Percentiles rank a stretch among this genome's conserved stretches.
phyloP scores from a whole-genome alignment of 2,113 vertebrate genomes.

The Acinonyx jubatus region DNA sequence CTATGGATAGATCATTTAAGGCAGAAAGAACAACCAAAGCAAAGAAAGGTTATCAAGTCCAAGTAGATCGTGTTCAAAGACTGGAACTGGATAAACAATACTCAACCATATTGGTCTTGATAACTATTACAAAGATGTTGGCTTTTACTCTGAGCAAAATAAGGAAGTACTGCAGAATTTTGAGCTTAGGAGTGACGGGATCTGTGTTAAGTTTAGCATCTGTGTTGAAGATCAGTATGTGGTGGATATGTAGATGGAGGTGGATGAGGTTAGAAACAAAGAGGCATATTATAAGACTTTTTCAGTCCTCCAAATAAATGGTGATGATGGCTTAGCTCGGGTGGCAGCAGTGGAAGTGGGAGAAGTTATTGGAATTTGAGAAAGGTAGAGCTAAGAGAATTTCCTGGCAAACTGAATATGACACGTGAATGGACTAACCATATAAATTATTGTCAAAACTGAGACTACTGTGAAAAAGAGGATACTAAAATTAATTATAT shows the following conservation, averaged over 20 bases:
- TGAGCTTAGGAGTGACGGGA: neutral
- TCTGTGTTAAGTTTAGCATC: neutral
- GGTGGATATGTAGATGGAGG: neutral
- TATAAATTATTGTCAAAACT: neutral
- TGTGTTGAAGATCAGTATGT: neutral
- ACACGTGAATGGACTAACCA: neutral
- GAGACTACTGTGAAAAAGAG: neutral
- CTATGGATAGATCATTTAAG: neutral
- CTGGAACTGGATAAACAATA: neutral
- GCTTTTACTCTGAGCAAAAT: neutral
- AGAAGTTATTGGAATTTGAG: neutral
- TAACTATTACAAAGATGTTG: neutral
- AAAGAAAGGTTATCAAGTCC: neutral
- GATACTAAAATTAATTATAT: neutral
- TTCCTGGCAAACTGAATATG: neutral
- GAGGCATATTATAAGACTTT: neutral
- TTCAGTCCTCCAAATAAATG: neutral
- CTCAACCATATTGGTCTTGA: fast-evolving
- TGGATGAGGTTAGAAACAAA: neutral
- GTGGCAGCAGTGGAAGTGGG: neutral
- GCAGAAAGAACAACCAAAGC: neutral
- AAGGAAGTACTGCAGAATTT: neutral
- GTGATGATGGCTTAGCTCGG: neutral
- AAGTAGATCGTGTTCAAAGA: neutral
- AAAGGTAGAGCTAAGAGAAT: neutral